Evolutionary conservation across 2,113 vertebrate genomes (phyloP).

Genomic region (Psittacula cyanocephala): DNA sequence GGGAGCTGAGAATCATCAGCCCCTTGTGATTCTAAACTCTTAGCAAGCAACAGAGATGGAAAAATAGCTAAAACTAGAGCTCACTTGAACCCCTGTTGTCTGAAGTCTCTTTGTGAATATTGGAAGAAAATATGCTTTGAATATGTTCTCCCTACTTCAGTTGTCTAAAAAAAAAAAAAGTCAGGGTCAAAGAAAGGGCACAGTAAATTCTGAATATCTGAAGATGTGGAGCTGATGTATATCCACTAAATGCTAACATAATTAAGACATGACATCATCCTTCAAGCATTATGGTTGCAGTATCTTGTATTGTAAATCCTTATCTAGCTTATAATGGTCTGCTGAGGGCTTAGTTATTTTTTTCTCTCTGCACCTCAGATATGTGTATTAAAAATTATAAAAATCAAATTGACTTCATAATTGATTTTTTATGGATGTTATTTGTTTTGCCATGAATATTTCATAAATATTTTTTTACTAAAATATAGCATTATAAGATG

Average conservation of each 20-base stretch:
- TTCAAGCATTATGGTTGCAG: slow-evolving; percentile 62
- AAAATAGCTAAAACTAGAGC: slow-evolving; percentile 20
- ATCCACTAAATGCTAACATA: slow-evolving; percentile 69
- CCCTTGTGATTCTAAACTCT: background rate
- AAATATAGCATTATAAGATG: background rate
- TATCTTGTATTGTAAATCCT: slow-evolving; percentile 62
- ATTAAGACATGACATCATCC: slow-evolving; percentile 71
- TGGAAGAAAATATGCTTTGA: slow-evolving; percentile 67
- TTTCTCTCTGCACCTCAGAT: slow-evolving; percentile 24
- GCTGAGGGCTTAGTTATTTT: slow-evolving; percentile 9
- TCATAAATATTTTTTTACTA: slow-evolving; percentile 19
- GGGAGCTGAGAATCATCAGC: background rate
- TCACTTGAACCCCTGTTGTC: slow-evolving; percentile 34
- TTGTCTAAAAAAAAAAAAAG: slow-evolving; percentile 37
- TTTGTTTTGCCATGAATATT: slow-evolving; percentile 56
- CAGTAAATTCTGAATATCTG: slow-evolving; percentile 69
- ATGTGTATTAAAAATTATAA: slow-evolving; percentile 39
- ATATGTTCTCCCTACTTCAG: slow-evolving; percentile 54
- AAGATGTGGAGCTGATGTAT: slow-evolving; percentile 68
- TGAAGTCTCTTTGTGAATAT: slow-evolving; percentile 29
- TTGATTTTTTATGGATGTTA: slow-evolving; percentile 43
- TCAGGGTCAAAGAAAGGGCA: slow-evolving; percentile 65
- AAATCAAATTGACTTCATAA: slow-evolving; percentile 40
- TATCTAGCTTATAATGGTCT: slow-evolving; percentile 40
- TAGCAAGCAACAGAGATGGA: background rate